Conservation (phyloP, 2,113 vertebrate species). For the Ancistrus triradiatus region DNA sequence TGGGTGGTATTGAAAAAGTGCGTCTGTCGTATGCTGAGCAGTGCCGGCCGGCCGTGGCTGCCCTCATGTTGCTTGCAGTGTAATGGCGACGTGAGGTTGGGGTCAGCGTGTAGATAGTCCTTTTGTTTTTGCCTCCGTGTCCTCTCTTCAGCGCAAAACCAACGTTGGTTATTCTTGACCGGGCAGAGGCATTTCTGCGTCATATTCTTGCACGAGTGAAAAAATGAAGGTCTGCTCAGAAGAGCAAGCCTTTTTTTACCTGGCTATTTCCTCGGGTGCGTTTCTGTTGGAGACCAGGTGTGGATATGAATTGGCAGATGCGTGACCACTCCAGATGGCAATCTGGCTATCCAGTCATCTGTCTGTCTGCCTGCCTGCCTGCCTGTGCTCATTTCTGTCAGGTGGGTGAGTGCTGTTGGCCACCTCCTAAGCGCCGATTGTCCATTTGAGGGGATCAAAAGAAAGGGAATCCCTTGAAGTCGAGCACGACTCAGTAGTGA, state of each 20-base stretch:
- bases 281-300: background rate
- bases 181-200: background rate
- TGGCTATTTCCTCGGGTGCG: background rate
- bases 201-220: background rate
- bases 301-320: background rate
- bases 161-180: no score
- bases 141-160: background rate
- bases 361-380: conserved; percentile 30
- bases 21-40: conserved; percentile 62
- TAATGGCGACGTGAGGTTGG: conserved; percentile 60
- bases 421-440: conserved; percentile 39
- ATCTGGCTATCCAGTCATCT: no score
- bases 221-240: conserved; percentile 12
- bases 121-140: background rate
- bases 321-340: conserved; percentile 35
- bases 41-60: conserved; percentile 56
- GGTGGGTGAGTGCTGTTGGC: conserved; percentile 7
- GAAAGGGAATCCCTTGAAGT: conserved; percentile 39
- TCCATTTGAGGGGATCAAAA: conserved; percentile 51
- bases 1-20: conserved; percentile 65
- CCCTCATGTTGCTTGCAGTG: conserved; percentile 64
- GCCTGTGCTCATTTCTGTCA: background rate
- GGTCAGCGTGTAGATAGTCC: conserved; percentile 45
- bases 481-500: conserved; percentile 6
- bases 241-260: conserved; percentile 13